Base-by-base conservation (phyloP, 2,113 vertebrate genomes). In the Dasyprocta punctata region DNA sequence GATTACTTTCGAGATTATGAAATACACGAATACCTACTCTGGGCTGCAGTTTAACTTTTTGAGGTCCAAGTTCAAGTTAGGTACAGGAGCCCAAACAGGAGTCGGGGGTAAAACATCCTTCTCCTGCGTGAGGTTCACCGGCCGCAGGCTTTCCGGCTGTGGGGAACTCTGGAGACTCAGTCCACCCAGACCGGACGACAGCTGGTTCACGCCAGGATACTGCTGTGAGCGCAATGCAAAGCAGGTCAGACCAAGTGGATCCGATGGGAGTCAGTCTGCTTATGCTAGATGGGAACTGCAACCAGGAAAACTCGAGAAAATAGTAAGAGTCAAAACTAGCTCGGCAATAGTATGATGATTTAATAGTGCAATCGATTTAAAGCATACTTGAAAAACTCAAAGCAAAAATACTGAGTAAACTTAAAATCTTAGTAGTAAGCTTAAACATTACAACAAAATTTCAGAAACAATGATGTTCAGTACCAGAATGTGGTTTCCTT, bases 41-140 rank as follows among this genome's bases (percentile, higher is more conserved):
- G 99, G 99, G 98, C 99, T 99, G 98, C 99, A 99, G 98, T 99
- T 99, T 98, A 99, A 98, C 97, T 99, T 99, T 97, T 98, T 99
- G 82, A 99, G 99, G 75, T 99, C 99, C 12, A 98, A 95, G 97
- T 99, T 99, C 97, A 99, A 98, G 98, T 99, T 99, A 96, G 99
- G 99, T 92, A 99, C 99, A 19, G 99, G 99, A 93, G 99, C 99
- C 96, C 98, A 98, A 67, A 99, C 86, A 83, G 99, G 99, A 92
- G 98, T 98, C 1, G 97, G 93, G 11, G 99, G 99, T 95, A 99
- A 98, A 98, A 99, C 98, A 98, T 99, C 99, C 96, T 99, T 99
- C 94, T 99, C 99, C 93, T 99, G 99, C 33, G 99, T 99, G 95
- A 99, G 99, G 98, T 99, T 99, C 38, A 99, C 93, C 0, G 99